Base-by-base conservation (phyloP, 2,888 invertebrate species). In the Aricia artaxerxes region DNA sequence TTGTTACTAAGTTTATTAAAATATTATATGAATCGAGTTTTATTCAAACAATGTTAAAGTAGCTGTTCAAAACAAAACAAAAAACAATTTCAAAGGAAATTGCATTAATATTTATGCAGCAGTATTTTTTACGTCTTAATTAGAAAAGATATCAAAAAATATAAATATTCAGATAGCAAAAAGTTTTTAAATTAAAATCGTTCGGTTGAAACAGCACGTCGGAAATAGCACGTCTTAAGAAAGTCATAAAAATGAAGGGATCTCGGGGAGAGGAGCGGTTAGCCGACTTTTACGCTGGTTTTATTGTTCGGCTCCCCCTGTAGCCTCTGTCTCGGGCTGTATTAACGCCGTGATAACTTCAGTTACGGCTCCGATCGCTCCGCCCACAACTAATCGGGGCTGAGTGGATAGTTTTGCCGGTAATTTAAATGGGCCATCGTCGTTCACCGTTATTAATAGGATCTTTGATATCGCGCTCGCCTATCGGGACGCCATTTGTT, bases 251-350 rank as follows among this genome's bases (percentile, higher is more conserved):
- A 89, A 86, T 85, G 85, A 85, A 90, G 88, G 88, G 88, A 86
- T 84, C 87, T 86, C 40, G 84, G 87, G 87, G 87, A 85, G 87
- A 88, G 86, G 83, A 90, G 89, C 88, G 90, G 92, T 92, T 92
- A 91, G 86, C 89, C 89, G 90, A 91, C 90, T 92, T 93, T 93
- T 91, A 93, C 91, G 91, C 88, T 88, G 91, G 90, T 92, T 93
- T 93, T 93, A 93, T 93, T 93, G 90, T 92, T 87, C 85, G 84
- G 84, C 86, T 83, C 89, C 91, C 92, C 89, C 91, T 90, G 89
- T 89, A 90, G 90, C 88, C 89, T 88, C 89, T 90, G 87, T 92
- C 91, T 91, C 88, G 88, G 89, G 90, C 90, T 89, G 89, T 90
- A 91, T 91, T 92, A 92, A 91, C 90, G 89, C 87, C 85, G 88